Evolutionary conservation across 2,113 vertebrate genomes (phyloP).

Genomic region (Nipponia nippon): DNA sequence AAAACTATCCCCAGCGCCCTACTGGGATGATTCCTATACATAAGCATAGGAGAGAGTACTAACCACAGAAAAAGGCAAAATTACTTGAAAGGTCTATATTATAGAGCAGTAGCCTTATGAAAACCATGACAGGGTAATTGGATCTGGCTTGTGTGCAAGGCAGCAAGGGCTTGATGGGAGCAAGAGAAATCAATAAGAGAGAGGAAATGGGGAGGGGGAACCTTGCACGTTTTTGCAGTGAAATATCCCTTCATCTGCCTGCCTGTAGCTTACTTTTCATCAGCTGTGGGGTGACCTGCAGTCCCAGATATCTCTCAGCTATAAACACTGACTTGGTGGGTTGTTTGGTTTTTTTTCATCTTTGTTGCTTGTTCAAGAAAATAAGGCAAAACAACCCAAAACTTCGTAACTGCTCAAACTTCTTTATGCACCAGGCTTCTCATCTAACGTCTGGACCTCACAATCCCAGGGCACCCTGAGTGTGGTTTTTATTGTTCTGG

Average conservation of each 20-base stretch:
- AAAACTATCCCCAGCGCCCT: neutral
- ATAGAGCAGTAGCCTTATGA: neutral
- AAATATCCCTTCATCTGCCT: constrained; percentile 30
- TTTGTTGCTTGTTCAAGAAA: constrained; percentile 15
- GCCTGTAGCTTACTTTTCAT: constrained; percentile 38
- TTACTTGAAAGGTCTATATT: neutral
- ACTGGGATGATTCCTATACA: neutral
- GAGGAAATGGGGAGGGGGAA: neutral
- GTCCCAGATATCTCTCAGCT: neutral
- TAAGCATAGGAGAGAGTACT: neutral
- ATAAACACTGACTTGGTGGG: neutral
- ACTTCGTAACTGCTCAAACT: neutral
- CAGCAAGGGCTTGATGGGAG: neutral
- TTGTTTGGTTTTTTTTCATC: neutral
- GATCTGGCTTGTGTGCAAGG: constrained; percentile 22
- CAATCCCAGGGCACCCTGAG: neutral
- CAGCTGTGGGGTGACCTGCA: constrained; percentile 9
- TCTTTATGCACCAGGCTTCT: neutral
- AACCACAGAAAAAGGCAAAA: neutral
- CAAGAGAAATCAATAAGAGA: constrained; percentile 54
- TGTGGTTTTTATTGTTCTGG: constrained; percentile 32
- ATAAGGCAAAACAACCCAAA: neutral
- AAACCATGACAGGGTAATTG: constrained; percentile 23
- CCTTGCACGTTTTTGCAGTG: neutral
- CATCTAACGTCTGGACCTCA: neutral